Conservation (phyloP, 2,888 invertebrate genomes). For the Amphiduros pacificus region DNA sequence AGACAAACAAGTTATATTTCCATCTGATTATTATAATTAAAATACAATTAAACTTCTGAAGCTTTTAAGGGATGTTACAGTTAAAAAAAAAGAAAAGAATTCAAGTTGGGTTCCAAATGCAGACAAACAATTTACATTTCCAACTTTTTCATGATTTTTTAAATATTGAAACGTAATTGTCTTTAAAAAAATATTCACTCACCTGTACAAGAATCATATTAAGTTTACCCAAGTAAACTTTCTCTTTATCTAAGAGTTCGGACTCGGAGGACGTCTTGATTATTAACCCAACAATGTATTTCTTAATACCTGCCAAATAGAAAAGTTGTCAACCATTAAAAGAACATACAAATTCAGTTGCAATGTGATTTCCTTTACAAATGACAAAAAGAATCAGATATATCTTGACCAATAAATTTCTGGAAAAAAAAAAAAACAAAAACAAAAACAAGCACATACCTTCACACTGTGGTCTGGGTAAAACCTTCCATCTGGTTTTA, state of each 20-base stretch:
- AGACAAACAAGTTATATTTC: too few relatives aligned
- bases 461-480: constrained; percentile 97
- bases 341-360: too few relatives aligned
- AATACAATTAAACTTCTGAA: too few relatives aligned
- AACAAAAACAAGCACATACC: too few relatives aligned
- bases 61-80: too few relatives aligned
- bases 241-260: constrained; percentile 84
- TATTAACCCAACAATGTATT: constrained; percentile 97
- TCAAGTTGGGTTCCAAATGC: too few relatives aligned
- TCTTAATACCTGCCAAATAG: constrained; percentile 80
- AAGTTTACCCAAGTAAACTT: constrained; percentile 94
- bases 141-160: not conserved
- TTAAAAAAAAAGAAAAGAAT: too few relatives aligned
- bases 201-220: constrained; percentile 98
- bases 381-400: too few relatives aligned
- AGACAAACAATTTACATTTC: not conserved
- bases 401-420: too few relatives aligned
- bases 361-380: too few relatives aligned
- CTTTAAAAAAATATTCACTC: constrained; percentile 21
- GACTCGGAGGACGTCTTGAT: constrained; percentile 97
- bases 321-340: not conserved
- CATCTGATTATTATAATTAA: too few relatives aligned
- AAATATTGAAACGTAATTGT: not conserved
- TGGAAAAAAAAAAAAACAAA: too few relatives aligned
- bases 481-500: constrained; percentile 97